A percentile compares a stretch with the other conserved stretches of the same genome.
Conservation (phyloP, 2,797 vertebrate genomes). For the Eremophila alpestris region DNA sequence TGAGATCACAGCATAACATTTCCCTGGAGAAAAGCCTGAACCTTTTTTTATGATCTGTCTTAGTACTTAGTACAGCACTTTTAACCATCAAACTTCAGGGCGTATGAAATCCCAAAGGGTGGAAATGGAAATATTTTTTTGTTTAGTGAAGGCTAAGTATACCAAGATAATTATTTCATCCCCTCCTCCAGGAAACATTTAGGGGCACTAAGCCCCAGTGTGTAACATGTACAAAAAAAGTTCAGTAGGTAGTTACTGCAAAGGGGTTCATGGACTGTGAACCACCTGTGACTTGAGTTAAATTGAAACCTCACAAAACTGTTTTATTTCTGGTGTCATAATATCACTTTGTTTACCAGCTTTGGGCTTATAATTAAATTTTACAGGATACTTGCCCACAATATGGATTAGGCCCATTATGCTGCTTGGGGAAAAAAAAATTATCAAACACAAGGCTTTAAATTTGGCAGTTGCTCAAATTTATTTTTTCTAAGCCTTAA, state of each 20-base stretch:
- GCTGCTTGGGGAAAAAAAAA: not conserved
- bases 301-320: not conserved
- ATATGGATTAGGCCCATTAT: conserved; percentile 41
- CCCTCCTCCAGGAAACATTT: not conserved
- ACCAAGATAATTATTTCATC: not conserved
- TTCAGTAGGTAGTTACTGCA: not conserved
- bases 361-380: conserved; percentile 52
- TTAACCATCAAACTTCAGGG: conserved; percentile 37
- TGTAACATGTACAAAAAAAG: not conserved
- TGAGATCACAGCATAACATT: conserved; percentile 57
- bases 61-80: not conserved
- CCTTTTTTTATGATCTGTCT: conserved; percentile 41
- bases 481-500: conserved; percentile 55
- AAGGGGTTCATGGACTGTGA: not conserved
- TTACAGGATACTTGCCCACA: conserved; percentile 37
- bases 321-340: not conserved
- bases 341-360: conserved; percentile 12
- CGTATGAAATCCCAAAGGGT: not conserved
- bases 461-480: conserved; percentile 30
- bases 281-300: not conserved
- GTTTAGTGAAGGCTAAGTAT: not conserved
- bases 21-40: conserved; percentile 61
- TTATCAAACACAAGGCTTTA: conserved; percentile 11
- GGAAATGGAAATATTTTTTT: conserved; percentile 40
- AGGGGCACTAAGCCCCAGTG: not conserved